Conservation (phyloP, 2,113 vertebrate genomes). For the Forbesichthys papilliferus region DNA sequence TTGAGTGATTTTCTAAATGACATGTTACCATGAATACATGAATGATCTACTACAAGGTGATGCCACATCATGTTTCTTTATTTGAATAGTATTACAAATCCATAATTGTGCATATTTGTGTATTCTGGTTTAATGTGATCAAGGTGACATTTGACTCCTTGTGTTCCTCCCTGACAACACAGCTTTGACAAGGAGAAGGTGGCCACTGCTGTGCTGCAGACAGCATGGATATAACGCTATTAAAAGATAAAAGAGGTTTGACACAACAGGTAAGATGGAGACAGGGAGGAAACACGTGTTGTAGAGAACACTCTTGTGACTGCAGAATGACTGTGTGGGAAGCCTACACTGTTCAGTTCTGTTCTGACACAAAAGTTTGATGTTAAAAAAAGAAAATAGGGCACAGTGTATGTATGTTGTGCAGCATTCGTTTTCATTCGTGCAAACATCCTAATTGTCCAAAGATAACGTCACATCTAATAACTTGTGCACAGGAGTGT, state of each 20-base stretch:
- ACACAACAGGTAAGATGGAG: not conserved
- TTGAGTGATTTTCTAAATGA: too few species aligned
- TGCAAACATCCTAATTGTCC: not conserved
- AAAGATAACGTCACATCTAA: constrained; percentile 7
- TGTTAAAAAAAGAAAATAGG: too few species aligned
- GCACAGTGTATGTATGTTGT: not conserved
- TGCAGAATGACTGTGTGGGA: not conserved
- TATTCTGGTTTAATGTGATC: constrained; percentile 12
- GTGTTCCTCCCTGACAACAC: not conserved
- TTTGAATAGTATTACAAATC: not conserved
- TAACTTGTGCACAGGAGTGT: too few species aligned
- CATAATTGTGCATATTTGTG: not conserved
- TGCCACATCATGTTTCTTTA: not conserved
- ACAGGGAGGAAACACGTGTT: not conserved
- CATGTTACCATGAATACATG: too few species aligned
- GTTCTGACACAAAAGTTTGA: not conserved
- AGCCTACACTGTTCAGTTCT: not conserved
- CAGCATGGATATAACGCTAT: not conserved
- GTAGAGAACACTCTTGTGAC: not conserved
- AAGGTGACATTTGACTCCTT: not conserved
- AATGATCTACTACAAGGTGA: too few species aligned
- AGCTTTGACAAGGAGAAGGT: constrained; percentile 12
- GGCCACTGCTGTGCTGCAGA: not conserved
- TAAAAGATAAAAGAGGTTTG: not conserved
- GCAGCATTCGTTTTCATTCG: not conserved